Conservation (phyloP, 2,113 vertebrate genomes). For the Paratilapia polleni region DNA sequence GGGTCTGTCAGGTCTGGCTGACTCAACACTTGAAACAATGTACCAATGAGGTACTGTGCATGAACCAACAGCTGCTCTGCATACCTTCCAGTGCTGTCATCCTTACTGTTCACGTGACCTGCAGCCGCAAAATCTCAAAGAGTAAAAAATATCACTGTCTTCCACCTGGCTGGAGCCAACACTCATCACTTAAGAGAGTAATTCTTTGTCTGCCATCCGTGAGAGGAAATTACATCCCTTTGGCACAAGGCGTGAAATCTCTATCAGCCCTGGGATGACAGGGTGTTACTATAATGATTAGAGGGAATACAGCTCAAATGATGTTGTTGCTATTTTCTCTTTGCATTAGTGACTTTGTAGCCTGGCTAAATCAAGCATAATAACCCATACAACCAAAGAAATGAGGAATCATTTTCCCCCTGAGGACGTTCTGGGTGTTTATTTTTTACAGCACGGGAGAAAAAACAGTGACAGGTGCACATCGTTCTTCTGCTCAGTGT, state of each 20-base stretch:
- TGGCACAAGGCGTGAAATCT: slow-evolving; percentile 55
- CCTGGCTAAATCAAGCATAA: slow-evolving; percentile 6
- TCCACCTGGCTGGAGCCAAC: slow-evolving; percentile 44
- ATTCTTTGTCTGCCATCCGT: slow-evolving; percentile 53
- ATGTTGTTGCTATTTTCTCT: slow-evolving; percentile 11
- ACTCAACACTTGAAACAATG: slow-evolving; percentile 18
- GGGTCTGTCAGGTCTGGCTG: background rate
- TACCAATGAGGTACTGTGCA: slow-evolving; percentile 19
- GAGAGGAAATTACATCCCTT: slow-evolving; percentile 46
- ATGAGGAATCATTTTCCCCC: background rate
- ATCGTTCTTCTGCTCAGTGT: background rate
- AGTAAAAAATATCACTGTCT: slow-evolving; percentile 28
- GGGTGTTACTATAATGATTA: slow-evolving; percentile 44
- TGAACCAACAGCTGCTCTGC: slow-evolving; percentile 60
- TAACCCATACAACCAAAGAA: background rate
- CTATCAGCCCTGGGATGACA: slow-evolving; percentile 45
- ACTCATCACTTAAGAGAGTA: slow-evolving; percentile 35
- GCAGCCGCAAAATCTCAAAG: slow-evolving; percentile 4
- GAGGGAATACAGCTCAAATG: slow-evolving; percentile 19
- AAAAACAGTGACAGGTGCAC: slow-evolving; percentile 30
- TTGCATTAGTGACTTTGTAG: slow-evolving; percentile 22
- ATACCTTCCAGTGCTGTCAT: slow-evolving; percentile 67
- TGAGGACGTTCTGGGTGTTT: background rate
- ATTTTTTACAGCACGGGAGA: background rate
- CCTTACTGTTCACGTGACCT: background rate